phyloP scores from a whole-genome alignment of 2,888 invertebrate species.

The Hartigia nigra region DNA sequence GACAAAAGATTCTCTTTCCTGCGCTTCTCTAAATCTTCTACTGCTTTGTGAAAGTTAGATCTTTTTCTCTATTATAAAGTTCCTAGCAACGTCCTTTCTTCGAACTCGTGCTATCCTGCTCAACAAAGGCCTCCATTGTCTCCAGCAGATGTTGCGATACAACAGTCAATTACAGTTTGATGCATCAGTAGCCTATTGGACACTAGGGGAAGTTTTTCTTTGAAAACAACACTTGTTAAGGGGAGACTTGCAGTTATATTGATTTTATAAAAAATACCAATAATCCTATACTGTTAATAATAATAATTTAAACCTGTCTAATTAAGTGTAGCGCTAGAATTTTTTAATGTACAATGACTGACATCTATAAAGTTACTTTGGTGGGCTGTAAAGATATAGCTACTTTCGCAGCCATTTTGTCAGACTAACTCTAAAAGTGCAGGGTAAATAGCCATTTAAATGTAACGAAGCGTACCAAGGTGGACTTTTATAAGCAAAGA shows the following conservation, averaged over 20 bases:
- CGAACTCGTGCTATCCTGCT: neutral
- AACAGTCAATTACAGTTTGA: neutral
- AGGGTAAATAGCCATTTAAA: neutral
- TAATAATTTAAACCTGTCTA: neutral
- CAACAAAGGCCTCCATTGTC: neutral
- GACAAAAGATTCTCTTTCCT: neutral
- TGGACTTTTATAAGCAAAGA: neutral
- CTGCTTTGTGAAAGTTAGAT: neutral
- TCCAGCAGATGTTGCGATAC: neutral
- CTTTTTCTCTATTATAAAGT: neutral
- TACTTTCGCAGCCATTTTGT: neutral
- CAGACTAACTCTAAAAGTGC: neutral
- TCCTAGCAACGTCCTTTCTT: neutral
- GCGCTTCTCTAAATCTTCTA: neutral
- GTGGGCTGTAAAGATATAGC: neutral
- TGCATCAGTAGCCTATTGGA: neutral
- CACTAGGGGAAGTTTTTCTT: neutral
- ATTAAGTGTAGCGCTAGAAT: neutral
- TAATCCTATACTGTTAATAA: neutral
- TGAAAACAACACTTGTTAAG: neutral
- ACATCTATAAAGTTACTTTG: neutral
- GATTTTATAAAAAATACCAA: neutral
- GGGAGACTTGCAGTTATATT: neutral
- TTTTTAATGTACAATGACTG: neutral
- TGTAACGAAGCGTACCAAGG: neutral